Evolutionary conservation across 1,140 invertebrate species (phyloP).

Genomic region (Amyelois transitella): DNA sequence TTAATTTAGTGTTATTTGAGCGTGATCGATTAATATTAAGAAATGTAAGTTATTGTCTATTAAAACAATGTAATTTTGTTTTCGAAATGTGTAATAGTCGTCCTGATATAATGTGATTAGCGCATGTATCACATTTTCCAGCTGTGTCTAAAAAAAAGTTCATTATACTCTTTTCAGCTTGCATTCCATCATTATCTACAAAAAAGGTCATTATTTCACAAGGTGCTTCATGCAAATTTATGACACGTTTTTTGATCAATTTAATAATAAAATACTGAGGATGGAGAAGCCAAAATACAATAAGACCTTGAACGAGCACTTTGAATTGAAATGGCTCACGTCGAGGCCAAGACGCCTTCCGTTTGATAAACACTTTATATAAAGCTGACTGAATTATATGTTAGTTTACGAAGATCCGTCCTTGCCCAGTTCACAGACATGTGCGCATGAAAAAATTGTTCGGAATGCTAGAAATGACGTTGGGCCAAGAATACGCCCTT

Average conservation of each 20-base stretch:
- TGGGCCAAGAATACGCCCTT: background rate
- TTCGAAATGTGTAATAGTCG: no score
- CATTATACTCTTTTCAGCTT: background rate
- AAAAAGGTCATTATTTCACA: background rate
- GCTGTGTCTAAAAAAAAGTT: background rate
- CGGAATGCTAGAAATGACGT: background rate
- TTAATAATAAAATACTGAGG: background rate
- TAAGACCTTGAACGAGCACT: conserved; percentile 42
- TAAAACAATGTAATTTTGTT: no score
- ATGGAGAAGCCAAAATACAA: background rate
- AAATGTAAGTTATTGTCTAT: no score
- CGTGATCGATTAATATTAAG: no score
- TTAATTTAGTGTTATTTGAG: no score
- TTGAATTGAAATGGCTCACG: conserved; percentile 36
- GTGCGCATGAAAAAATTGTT: background rate
- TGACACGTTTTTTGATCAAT: background rate
- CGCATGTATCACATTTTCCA: background rate
- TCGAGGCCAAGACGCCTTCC: conserved; percentile 41
- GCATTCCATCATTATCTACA: background rate
- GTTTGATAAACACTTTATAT: conserved; percentile 15
- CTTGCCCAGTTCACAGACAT: background rate
- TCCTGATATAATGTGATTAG: no score
- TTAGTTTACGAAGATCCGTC: conserved; percentile 17
- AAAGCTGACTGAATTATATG: conserved; percentile 37
- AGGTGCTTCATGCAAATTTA: background rate